Base-by-base conservation (phyloP, 2,888 invertebrate species). In the Acrobasis repandana region DNA sequence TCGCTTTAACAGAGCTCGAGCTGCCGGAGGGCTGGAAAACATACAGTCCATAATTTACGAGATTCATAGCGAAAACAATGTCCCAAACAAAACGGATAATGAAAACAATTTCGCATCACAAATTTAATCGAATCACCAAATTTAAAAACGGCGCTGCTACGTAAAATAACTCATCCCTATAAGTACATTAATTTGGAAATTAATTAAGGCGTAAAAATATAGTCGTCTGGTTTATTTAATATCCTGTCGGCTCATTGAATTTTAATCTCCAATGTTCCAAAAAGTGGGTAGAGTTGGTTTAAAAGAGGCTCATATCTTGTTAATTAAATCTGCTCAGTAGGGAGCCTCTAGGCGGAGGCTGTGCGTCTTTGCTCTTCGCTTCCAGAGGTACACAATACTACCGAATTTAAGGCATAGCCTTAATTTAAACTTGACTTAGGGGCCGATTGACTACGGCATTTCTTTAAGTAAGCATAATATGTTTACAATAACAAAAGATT, bases 311-410 rank as follows among this genome's bases (percentile, higher is more conserved):
- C 88, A 87, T 92, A 91, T 92, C 91, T 90, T 84, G 88, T 91
- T 92, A 92, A 92, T 92, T 91, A 92, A 92, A 92, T 92, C 91
- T 86, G 74, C 85, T 80, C 90, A 79, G 88, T 82, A 75, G 90
- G 90, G 86, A 75, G 88, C 85, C 85, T 83, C 76, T 73, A 76
- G 82, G 83, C 80, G 83, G 76, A 79, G 73, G 80, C 78, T 76
- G 38, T 11, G 77, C 76, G 73, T 82, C 85, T 82, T 82, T 75
- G 78, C 80, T 15, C 46, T 43, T 33, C 28, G 59, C 50, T 77
- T 78, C 82, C 79, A 82, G 80, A 65, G 65, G 67, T 63, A 67
- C 51, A 83, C 82, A 83, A 83, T 77, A 75, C 85, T 86, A 80
- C 86, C 87, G 80, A 89, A 90, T 87, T 87, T 89, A 79, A 85